phyloP scores from a whole-genome alignment of 2,888 invertebrate species.

The Atethmia centrago region DNA sequence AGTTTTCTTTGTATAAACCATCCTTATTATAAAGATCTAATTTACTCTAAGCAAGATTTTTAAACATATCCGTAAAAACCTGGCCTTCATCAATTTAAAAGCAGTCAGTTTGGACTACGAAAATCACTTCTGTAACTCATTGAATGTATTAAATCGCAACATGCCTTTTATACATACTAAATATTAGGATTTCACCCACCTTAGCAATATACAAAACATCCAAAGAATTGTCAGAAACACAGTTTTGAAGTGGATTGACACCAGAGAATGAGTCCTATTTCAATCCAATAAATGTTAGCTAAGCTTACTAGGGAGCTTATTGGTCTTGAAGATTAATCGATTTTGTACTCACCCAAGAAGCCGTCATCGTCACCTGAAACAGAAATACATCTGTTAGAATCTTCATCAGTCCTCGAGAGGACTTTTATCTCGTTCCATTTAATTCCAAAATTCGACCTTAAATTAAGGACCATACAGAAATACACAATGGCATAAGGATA shows the following conservation, averaged over 20 bases:
- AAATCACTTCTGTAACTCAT: background rate
- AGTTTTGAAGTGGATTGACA: background rate
- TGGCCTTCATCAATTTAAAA: background rate
- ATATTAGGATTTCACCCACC: background rate
- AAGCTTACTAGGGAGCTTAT: background rate
- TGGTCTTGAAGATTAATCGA: slow-evolving; percentile 12
- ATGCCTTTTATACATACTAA: background rate
- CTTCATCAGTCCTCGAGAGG: background rate
- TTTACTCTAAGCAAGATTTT: background rate
- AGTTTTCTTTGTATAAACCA: background rate
- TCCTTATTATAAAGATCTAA: background rate
- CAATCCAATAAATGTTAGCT: background rate
- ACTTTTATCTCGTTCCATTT: background rate
- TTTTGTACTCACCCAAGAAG: slow-evolving; percentile 49
- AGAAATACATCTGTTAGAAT: slow-evolving; percentile 10
- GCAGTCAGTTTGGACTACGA: background rate
- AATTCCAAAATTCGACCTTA: background rate
- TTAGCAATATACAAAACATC: background rate
- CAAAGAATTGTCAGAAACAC: too few relatives aligned
- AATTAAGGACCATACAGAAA: background rate
- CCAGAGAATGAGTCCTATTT: background rate
- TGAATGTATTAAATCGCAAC: background rate
- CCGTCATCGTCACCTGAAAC: slow-evolving; percentile 64
- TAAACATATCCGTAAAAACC: background rate
- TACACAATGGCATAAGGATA: too few relatives aligned